Conservation (phyloP, 1,140 invertebrate species). For the Oppia nitens region DNA sequence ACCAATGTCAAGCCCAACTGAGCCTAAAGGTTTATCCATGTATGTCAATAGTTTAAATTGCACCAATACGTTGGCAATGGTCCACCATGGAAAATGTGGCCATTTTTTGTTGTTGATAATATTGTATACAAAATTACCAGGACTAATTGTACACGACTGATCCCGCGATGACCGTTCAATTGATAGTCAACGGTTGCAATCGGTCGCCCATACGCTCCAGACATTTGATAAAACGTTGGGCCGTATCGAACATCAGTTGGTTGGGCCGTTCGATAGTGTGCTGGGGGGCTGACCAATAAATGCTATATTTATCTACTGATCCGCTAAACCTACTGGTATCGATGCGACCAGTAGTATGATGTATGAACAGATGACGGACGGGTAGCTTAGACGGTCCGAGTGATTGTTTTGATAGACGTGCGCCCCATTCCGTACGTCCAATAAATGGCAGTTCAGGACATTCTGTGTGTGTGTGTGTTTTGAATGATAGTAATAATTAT, state of each 20-base stretch:
- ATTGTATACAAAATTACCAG: conserved; percentile 15
- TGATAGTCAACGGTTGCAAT: not conserved
- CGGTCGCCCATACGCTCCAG: not conserved
- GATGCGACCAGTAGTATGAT: conserved; percentile 26
- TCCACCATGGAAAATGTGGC: not conserved
- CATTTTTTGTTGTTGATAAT: not conserved
- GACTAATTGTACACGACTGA: conserved; percentile 18
- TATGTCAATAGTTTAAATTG: too few relatives aligned
- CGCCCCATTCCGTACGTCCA: conserved; percentile 10
- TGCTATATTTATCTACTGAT: conserved; percentile 22
- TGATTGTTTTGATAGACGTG: too few relatives aligned
- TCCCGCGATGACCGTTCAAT: conserved; percentile 18
- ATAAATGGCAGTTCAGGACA: too few relatives aligned
- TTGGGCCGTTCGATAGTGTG: conserved; percentile 4
- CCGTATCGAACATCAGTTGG: conserved; percentile 10
- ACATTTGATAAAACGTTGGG: conserved; percentile 7
- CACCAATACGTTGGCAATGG: not conserved
- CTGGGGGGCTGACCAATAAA: conserved; percentile 26
- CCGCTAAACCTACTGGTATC: conserved; percentile 24
- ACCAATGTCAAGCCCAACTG: too few relatives aligned
- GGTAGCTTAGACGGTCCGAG: conserved; percentile 31
- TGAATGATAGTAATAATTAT: too few relatives aligned
- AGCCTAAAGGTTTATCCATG: too few relatives aligned
- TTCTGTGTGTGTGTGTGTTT: too few relatives aligned
- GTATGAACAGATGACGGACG: conserved; percentile 46